Conservation (phyloP, 2,888 invertebrate genomes). For the Herminia tarsipennalis region DNA sequence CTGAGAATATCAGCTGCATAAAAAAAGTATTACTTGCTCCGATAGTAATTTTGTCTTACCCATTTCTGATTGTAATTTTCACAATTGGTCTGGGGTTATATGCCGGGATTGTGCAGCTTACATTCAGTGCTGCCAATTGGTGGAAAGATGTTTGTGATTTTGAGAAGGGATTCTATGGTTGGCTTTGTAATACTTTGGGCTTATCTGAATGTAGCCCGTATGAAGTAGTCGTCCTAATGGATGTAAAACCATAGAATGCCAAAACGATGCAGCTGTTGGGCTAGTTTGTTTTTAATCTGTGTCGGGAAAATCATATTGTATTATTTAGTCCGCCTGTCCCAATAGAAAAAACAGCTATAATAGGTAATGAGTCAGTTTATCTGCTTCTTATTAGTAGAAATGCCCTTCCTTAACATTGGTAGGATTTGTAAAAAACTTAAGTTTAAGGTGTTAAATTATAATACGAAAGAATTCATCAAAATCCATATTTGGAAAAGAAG, state of each 20-base stretch:
- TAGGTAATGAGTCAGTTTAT: no score
- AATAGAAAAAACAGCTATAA: no score
- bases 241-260: conserved; percentile 80
- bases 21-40: conserved; percentile 88
- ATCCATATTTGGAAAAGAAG: conserved; percentile 29
- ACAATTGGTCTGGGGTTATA: conserved; percentile 88
- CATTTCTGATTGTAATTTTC: conserved; percentile 88
- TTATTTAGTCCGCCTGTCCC: no score
- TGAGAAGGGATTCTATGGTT: conserved; percentile 92
- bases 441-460: neutral
- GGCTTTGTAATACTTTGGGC: conserved; percentile 88
- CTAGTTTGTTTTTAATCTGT: no score
- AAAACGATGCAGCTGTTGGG: no score
- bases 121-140: conserved; percentile 89
- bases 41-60: conserved; percentile 88
- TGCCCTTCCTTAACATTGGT: no score
- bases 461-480: conserved; percentile 19
- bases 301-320: no score
- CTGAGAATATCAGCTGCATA: conserved; percentile 87
- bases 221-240: conserved; percentile 88
- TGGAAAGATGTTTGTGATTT: conserved; percentile 89
- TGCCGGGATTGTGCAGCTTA: conserved; percentile 88
- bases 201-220: conserved; percentile 91
- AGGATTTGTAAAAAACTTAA: neutral
- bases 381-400: no score